These are phyloP conservation scores for Clarias pachynema DNA, from an alignment of 2,797 vertebrate genomes.

Conservation along the genomic window DNA sequence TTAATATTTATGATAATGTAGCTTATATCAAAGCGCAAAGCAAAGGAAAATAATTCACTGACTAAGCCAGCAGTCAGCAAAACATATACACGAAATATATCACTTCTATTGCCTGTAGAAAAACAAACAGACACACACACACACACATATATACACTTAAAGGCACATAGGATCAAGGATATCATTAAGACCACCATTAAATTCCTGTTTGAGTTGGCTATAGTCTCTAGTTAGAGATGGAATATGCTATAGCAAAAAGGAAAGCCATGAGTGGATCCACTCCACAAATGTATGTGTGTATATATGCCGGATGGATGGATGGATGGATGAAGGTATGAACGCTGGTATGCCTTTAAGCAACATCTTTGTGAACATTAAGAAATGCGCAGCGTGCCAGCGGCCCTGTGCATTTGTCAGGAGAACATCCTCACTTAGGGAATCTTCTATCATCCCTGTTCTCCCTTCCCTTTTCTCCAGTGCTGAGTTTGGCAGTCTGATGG, in stretches of 20 bases:
- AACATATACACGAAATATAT: constrained; percentile 57
- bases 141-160: background rate
- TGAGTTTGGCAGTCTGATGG: constrained; percentile 68
- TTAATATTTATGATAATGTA: constrained; percentile 1
- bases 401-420: background rate
- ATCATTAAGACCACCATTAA: background rate
- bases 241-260: background rate
- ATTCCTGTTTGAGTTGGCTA: background rate
- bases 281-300: background rate
- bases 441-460: constrained; percentile 50
- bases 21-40: constrained; percentile 49
- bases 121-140: constrained; percentile 1
- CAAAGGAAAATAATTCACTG: constrained; percentile 47
- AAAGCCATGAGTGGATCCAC: background rate
- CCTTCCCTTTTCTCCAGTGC: constrained; percentile 66
- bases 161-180: constrained; percentile 28
- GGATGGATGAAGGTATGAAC: too few species aligned
- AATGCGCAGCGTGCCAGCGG: background rate
- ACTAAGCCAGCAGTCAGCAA: constrained; percentile 67
- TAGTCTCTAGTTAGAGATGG: background rate
- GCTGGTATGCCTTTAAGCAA: constrained; percentile 19
- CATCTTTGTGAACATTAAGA: constrained; percentile 26
- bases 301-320: background rate
- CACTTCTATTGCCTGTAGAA: constrained; percentile 27
- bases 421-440: background rate